Percentiles rank a stretch among this genome's conserved stretches.
Evolutionary conservation across 2,113 vertebrate genomes (phyloP).

Genomic region (Labeo rohita): DNA sequence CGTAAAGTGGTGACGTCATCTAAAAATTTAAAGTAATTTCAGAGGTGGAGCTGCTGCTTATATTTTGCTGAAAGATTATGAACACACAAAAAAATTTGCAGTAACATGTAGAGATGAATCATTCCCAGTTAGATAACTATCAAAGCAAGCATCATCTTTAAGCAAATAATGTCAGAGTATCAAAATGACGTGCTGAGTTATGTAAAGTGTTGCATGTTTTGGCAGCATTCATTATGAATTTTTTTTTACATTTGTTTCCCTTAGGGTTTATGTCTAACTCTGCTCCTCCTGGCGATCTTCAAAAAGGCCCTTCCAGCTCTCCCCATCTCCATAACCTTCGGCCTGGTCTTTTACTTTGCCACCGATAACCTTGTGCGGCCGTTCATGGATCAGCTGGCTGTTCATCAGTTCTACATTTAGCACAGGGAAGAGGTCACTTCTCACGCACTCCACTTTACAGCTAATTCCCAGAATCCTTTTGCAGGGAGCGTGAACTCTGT

Average conservation of each 20-base stretch:
- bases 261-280: conserved; percentile 96
- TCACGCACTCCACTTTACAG: conserved; percentile 21
- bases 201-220: neutral
- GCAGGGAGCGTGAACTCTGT: conserved; percentile 47
- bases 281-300: conserved; percentile 97
- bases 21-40: neutral
- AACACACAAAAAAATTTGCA: neutral
- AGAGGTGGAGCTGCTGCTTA: neutral
- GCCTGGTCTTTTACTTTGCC: conserved; percentile 98
- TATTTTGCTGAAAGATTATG: neutral
- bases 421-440: neutral
- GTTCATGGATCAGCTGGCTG: conserved; percentile 95
- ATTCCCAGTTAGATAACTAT: neutral
- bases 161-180: neutral
- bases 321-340: conserved; percentile 98
- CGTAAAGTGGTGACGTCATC: neutral
- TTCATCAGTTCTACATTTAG: conserved; percentile 98
- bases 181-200: neutral
- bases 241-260: neutral
- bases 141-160: neutral
- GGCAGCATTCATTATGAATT: too few species aligned
- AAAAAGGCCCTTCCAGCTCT: conserved; percentile 98
- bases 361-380: conserved; percentile 96
- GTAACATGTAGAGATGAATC: neutral
- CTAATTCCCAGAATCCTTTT: conserved; percentile 41